These are phyloP conservation scores for pig (Sus scrofa) DNA, from an alignment of 2,113 vertebrate genomes.

Conservation along the genomic window T2T-Sscrofa CM000813.6:37164501-37165000, in stretches of 20 bases:
- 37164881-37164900: not conserved
- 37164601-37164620: not conserved
- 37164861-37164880: not conserved
- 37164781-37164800: not conserved
- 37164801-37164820: not conserved
- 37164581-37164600: not conserved
- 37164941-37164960: not conserved
- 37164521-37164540: not conserved
- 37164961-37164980: not conserved
- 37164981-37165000: not conserved
- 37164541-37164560: not conserved
- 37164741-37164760: not conserved
- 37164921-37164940: not conserved
- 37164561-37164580: not conserved
- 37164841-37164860: not conserved
- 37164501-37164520: not conserved
- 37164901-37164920: not conserved
- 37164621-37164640: not conserved
- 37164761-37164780: not conserved
- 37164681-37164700: not conserved
- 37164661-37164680: not conserved
- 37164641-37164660: not conserved
- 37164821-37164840: not conserved
- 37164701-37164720: too few species aligned
- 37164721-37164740: not conserved